Conservation (phyloP, 1,140 invertebrate genomes). For the Drosophila oshimai region DNA sequence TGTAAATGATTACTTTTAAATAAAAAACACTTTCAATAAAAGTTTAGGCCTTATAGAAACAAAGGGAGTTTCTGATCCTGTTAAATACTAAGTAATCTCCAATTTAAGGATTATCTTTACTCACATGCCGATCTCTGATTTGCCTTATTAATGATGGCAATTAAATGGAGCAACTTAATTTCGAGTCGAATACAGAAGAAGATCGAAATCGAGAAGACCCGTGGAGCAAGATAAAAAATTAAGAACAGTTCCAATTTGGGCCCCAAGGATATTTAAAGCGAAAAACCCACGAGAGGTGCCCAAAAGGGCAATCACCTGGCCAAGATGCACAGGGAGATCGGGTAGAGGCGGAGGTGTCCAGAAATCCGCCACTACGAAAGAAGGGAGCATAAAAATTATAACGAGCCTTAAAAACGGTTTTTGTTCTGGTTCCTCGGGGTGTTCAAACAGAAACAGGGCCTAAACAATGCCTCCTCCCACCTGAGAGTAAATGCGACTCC, state of each 20-base stretch:
- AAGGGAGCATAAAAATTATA: slow-evolving; percentile 55
- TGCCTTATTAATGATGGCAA: slow-evolving; percentile 50
- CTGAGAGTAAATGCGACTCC: neutral
- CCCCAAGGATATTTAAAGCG: slow-evolving; percentile 62
- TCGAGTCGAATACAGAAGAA: slow-evolving; percentile 8
- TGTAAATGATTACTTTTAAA: too few species aligned
- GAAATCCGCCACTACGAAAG: neutral
- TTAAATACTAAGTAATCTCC: neutral
- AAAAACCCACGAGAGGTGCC: slow-evolving; percentile 38
- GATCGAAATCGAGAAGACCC: slow-evolving; percentile 13
- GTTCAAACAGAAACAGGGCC: slow-evolving; percentile 48
- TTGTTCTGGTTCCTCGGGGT: slow-evolving; percentile 7
- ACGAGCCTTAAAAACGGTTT: slow-evolving; percentile 68
- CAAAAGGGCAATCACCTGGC: slow-evolving; percentile 63
- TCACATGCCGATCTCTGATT: neutral
- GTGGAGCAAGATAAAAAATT: neutral
- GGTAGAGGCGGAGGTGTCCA: slow-evolving; percentile 7
- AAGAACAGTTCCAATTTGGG: slow-evolving; percentile 47
- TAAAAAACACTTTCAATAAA: too few species aligned
- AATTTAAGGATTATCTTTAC: neutral
- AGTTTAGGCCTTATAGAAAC: neutral
- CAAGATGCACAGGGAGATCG: neutral
- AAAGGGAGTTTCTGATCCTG: too few species aligned
- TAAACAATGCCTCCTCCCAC: slow-evolving; percentile 4
- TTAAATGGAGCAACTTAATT: slow-evolving; percentile 65